A percentile compares a stretch with the other conserved stretches of the same genome.
Evolutionary conservation across 2,888 invertebrate species (phyloP).

Genomic region (Leucophenga montana): DNA sequence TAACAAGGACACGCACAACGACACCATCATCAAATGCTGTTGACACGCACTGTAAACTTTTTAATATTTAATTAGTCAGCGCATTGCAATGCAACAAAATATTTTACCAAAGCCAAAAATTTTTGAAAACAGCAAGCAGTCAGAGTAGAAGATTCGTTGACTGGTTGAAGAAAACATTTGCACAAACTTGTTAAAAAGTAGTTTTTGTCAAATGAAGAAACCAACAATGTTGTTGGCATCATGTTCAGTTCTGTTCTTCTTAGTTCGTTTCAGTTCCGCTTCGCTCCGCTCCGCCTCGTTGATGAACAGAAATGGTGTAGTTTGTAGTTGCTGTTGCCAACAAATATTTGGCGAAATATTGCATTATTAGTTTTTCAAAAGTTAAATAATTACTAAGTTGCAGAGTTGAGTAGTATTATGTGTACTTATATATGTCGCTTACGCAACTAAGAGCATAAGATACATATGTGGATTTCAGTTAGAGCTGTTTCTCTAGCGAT

Average conservation of each 20-base stretch:
- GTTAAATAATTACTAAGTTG: slow-evolving; percentile 55
- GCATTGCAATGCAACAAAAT: slow-evolving; percentile 49
- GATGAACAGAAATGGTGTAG: background rate
- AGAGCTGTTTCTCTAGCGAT: no score
- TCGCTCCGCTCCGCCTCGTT: background rate
- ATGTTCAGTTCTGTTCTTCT: background rate
- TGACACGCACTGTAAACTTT: slow-evolving; percentile 59
- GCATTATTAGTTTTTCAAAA: slow-evolving; percentile 63
- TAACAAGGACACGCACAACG: background rate
- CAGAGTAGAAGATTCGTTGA: background rate
- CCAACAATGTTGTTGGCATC: slow-evolving; percentile 9
- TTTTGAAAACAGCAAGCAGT: background rate
- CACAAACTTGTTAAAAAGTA: slow-evolving; percentile 49
- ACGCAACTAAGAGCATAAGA: background rate
- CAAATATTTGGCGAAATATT: slow-evolving; percentile 60
- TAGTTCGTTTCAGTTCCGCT: background rate
- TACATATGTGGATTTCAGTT: background rate
- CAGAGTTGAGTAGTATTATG: background rate
- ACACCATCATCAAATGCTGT: slow-evolving; percentile 32
- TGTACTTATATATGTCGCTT: background rate
- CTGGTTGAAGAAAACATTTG: slow-evolving; percentile 7
- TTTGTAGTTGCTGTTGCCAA: slow-evolving; percentile 48
- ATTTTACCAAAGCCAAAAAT: slow-evolving; percentile 13
- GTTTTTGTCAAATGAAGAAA: slow-evolving; percentile 45
- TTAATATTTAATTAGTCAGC: slow-evolving; percentile 62